phyloP scores from a whole-genome alignment of 1,140 invertebrate species.

The Papilio polytes region DNA sequence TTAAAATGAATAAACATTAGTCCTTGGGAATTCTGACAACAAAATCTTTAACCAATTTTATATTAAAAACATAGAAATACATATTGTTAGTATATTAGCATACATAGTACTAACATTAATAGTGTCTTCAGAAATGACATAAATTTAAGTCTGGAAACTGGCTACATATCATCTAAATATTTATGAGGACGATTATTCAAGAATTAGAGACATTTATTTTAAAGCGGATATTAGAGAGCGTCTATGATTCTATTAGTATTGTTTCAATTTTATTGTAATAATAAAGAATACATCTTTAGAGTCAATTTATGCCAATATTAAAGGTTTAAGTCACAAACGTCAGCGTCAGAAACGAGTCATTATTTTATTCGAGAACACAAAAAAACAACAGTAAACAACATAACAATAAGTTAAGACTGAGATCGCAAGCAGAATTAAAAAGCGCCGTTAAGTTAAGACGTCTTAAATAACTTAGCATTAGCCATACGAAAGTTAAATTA shows the following conservation, averaged over 20 bases:
- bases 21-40: neutral
- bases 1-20: neutral
- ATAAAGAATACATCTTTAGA: neutral
- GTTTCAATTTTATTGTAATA: neutral
- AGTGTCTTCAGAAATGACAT: neutral
- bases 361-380: neutral
- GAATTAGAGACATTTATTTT: slow-evolving; percentile 7
- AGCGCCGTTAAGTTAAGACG: neutral
- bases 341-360: neutral
- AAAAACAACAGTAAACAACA: neutral
- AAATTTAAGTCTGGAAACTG: slow-evolving; percentile 14
- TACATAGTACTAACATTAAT: slow-evolving; percentile 14
- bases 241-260: neutral
- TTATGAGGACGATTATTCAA: slow-evolving; percentile 14
- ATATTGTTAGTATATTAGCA: slow-evolving; percentile 4
- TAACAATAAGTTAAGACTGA: neutral
- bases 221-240: neutral
- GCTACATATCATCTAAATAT: neutral
- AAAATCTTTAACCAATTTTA: neutral
- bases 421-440: neutral
- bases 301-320: too few relatives aligned
- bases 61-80: neutral
- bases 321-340: too few relatives aligned
- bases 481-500: slow-evolving; percentile 2
- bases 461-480: neutral